Conservation (phyloP, 2,888 invertebrate species). For the Chrysina gloriosa region DNA sequence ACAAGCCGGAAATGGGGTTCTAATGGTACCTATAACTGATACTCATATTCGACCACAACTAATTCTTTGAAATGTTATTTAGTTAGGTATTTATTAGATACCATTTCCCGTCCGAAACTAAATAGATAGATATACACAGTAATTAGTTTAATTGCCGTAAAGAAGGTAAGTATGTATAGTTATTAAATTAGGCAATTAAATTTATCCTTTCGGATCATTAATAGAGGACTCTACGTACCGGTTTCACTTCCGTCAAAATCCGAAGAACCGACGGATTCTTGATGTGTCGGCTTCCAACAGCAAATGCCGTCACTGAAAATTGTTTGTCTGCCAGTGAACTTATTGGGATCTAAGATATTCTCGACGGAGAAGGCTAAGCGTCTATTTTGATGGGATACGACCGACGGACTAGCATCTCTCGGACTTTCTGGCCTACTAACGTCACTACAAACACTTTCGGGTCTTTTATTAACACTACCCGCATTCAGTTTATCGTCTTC, state of each 20-base stretch:
- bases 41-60: too few relatives aligned
- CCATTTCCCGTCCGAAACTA: too few relatives aligned
- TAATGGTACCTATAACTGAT: too few relatives aligned
- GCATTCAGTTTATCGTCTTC: constrained; percentile 44
- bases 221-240: constrained; percentile 59
- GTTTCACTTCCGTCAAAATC: constrained; percentile 69
- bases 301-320: constrained; percentile 63
- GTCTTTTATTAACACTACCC: constrained; percentile 53
- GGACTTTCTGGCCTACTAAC: constrained; percentile 63
- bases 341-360: constrained; percentile 90
- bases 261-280: constrained; percentile 66
- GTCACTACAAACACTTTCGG: constrained; percentile 66
- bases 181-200: too few relatives aligned
- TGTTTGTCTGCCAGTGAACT: constrained; percentile 80
- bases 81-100: too few relatives aligned
- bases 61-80: too few relatives aligned
- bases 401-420: constrained; percentile 59
- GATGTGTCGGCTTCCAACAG: constrained; percentile 67
- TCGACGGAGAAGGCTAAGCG: constrained; percentile 89
- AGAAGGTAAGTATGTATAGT: too few relatives aligned
- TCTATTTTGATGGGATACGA: constrained; percentile 69
- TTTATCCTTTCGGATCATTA: background rate
- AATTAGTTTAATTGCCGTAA: too few relatives aligned
- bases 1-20: too few relatives aligned
- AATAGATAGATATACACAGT: too few relatives aligned